A percentile compares a stretch with the other conserved stretches of the same genome.
Evolutionary conservation across 2,888 invertebrate genomes (phyloP).

Genomic region (Scaptomyza reducta): DNA sequence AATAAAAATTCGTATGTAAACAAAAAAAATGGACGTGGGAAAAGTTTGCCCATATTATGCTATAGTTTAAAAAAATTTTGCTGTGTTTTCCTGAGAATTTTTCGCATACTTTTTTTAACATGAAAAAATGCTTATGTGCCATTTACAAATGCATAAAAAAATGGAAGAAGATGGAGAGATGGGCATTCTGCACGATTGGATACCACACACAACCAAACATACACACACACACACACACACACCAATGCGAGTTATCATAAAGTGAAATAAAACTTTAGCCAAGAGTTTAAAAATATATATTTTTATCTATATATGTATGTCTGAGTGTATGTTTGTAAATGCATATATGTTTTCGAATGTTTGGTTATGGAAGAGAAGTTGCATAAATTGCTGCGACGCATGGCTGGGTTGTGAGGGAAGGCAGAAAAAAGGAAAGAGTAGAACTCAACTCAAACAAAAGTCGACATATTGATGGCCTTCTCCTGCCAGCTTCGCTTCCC

Average conservation of each 20-base stretch:
- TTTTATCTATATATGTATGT: too few species aligned
- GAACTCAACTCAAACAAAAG: constrained; percentile 51
- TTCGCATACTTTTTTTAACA: constrained; percentile 26
- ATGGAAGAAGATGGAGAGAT: constrained; percentile 13
- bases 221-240: constrained; percentile 27
- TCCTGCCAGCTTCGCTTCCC: constrained; percentile 3
- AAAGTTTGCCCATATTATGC: constrained; percentile 63
- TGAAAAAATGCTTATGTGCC: constrained; percentile 73
- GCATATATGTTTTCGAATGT: background rate
- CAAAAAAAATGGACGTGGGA: constrained; percentile 24
- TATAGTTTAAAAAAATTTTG: constrained; percentile 51
- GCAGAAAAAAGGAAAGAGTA: constrained; percentile 14
- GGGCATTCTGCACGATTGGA: constrained; percentile 73
- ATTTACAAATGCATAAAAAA: constrained; percentile 73
- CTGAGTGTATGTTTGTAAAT: background rate
- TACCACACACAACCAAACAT: constrained; percentile 21
- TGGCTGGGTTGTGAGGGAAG: constrained; percentile 11
- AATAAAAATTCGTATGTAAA: constrained; percentile 17
- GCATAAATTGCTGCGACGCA: constrained; percentile 62
- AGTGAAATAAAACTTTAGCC: constrained; percentile 67
- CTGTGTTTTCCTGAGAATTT: constrained; percentile 18
- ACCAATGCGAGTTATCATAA: constrained; percentile 45
- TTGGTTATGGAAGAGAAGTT: constrained; percentile 39
- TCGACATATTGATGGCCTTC: constrained; percentile 60
- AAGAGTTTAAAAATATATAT: constrained; percentile 50